Evolutionary conservation across 2,113 vertebrate species (phyloP), one percentile per base, ranked within the genome.

Genomic region (Ictalurus punctatus): DNA sequence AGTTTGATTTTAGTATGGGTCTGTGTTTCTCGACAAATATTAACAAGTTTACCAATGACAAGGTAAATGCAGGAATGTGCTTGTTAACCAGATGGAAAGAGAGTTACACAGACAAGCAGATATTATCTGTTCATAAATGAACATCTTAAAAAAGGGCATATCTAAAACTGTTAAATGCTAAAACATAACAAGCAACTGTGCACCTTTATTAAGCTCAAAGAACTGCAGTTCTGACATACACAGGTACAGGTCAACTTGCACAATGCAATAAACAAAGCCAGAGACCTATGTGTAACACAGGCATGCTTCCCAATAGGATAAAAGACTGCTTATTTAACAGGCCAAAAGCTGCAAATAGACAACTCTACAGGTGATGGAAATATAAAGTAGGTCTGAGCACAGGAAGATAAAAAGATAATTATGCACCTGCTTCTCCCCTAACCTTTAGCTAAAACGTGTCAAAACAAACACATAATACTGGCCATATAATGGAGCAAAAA

Each of bases 321-420:
- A 89, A 92, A 91, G 88, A 89, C 88, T 84, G 92, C 91, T 91
- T 89, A 83, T 92, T 90, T 87, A 86, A 91, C 89, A 91, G 67
- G 85, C 90, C 84, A 90, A 79, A 88, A 91, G 88, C 85, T 80
- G 88, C 83, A 89, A 81, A 59, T 84, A 88, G 88, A 91, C 88
- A 89, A 82, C 71, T 91, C 89, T 91, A 91, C 85, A 86, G 93
- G 92, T 96, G 95, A 86, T 48, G 48, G 94, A 94, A 94, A 93
- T 87, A 58, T 81, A 80, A 81, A 88, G 86, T 56, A 95, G 94
- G 94, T 94, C 96, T 95, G 65, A 91, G 85, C 82, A 96, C 94
- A 34, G 52, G 71, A 30, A 95, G 94, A 93, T 95, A 94, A 83
- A 89, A 79, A 80, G 94, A 95, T 95, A 95, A 94, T 58, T 73